Evolutionary conservation across 2,888 invertebrate genomes (phyloP).

Genomic region (Campoletis raptor): DNA sequence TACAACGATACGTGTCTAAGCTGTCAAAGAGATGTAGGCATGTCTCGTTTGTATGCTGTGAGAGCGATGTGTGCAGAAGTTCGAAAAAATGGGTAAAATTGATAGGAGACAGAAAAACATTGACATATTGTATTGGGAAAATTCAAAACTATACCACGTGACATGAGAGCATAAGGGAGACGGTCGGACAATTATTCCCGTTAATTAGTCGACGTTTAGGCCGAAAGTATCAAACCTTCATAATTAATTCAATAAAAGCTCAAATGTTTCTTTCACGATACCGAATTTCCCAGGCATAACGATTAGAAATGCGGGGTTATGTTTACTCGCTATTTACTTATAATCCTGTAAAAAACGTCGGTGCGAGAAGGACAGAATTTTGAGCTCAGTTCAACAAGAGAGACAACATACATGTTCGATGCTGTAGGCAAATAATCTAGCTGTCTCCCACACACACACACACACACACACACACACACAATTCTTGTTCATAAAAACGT

Average conservation of each 20-base stretch:
- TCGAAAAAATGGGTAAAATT: not conserved
- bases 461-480: not conserved
- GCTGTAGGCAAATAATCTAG: slow-evolving; percentile 9
- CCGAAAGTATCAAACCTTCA: not conserved
- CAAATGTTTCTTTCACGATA: not conserved
- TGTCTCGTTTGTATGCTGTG: not conserved
- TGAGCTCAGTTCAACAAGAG: not conserved
- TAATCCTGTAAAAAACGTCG: not conserved
- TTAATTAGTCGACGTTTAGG: not conserved
- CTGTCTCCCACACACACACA: slow-evolving; percentile 4
- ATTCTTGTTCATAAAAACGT: not conserved
- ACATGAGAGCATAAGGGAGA: not conserved
- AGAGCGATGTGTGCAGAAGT: not conserved
- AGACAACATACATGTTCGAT: not conserved
- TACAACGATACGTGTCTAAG: not conserved
- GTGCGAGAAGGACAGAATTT: not conserved
- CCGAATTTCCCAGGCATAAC: not conserved
- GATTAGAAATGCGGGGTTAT: not conserved
- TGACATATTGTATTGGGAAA: not conserved
- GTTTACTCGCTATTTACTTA: not conserved
- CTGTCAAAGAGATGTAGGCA: not conserved
- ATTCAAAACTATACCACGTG: slow-evolving; percentile 27
- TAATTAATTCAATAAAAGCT: not conserved
- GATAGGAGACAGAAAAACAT: not conserved
- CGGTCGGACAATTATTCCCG: not conserved